phyloP scores from a whole-genome alignment of 1,140 invertebrate genomes.

The Tetramorium simillimum region DNA sequence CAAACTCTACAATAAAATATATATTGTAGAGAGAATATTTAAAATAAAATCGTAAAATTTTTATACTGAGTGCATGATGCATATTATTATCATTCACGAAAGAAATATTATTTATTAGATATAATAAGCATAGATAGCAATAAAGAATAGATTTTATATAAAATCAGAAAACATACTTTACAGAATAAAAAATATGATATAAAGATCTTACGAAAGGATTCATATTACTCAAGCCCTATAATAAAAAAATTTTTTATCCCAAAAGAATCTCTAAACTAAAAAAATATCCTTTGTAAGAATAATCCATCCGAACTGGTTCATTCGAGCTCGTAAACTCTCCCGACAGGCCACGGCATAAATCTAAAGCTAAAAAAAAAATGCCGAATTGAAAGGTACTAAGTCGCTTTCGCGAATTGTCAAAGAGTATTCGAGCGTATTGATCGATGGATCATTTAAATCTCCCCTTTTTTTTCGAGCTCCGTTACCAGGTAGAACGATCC shows the following conservation, averaged over 20 bases:
- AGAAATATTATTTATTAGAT: neutral
- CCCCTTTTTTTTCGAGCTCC: neutral
- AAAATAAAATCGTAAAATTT: neutral
- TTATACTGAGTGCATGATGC: neutral
- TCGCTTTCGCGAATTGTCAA: constrained; percentile 30
- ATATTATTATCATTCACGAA: neutral
- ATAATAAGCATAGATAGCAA: neutral
- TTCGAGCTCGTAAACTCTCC: neutral
- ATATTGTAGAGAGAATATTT: neutral
- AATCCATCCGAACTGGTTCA: neutral
- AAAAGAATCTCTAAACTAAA: neutral
- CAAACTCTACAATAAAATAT: neutral
- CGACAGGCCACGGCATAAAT: neutral
- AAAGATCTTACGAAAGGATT: neutral
- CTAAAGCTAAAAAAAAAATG: constrained; percentile 21
- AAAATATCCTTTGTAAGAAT: neutral
- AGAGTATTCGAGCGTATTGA: neutral
- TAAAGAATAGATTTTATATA: neutral
- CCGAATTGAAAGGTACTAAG: constrained; percentile 8
- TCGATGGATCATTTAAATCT: constrained; percentile 12
- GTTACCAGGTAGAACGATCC: constrained; percentile 23
- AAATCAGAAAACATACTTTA: neutral
- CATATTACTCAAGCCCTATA: neutral
- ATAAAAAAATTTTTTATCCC: neutral
- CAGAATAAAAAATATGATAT: neutral